Evolutionary conservation across 2,888 invertebrate genomes (phyloP), one percentile per base, ranked within the genome.

Genomic region (Endotricha flammealis): DNA sequence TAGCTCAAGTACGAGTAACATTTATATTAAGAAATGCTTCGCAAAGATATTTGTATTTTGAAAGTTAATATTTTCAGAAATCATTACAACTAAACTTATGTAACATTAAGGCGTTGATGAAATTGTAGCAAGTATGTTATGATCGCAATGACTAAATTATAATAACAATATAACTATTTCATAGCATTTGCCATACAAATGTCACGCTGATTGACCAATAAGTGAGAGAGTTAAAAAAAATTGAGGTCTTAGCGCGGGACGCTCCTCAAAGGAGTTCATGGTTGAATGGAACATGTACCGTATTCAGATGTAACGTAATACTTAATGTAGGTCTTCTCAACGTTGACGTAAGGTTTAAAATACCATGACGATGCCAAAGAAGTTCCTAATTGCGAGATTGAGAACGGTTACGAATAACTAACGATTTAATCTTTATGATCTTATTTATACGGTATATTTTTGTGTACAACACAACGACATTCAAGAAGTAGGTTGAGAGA

Each of bases 221-320:
- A 82, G 75, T 74, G 73, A 81, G 74, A 79, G 80, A 79, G 71
- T 78, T 73, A 75, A 82, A 82, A 82, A 82, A 82, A 80, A 82
- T 79, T 83, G 81, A 82, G 83, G 85, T 82, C 82, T 82, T 67
- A 66, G 65, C 76, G 79, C 80, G 76, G 79, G 82, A 79, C 78
- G 80, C 67, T 80, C 78, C 76, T 79, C 82, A 64, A 80, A 82
- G 81, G 78, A 81, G 83, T 82, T 85, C 83, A 85, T 82, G 83
- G 83, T 85, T 85, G 82, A 81, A 79, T 76, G 73, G 71, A 75
- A 78, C 75, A 81, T 82, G 79, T 78, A 78, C 73, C 66, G 66
- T 70, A 62, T 66, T 70, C 57, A 63, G 68, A 61, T 55, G 54
- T 50, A 48, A 36, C 42, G 28, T 38, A 40, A 36, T 53, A 53